Evolutionary conservation across 2,797 vertebrate species (phyloP).

Genomic region (Denticeps clupeoides): DNA sequence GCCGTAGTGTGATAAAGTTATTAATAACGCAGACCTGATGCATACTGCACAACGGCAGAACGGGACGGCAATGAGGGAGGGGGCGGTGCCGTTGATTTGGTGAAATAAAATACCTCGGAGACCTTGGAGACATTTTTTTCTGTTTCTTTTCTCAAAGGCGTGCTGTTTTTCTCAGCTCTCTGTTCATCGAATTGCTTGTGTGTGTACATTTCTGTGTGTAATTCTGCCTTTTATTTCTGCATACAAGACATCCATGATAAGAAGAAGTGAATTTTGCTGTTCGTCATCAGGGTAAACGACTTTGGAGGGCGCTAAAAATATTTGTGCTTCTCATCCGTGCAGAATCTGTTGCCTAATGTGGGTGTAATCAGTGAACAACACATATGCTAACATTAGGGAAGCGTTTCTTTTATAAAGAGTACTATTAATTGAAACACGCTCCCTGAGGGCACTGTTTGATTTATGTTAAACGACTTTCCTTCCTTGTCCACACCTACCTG

Average conservation of each 20-base stretch:
- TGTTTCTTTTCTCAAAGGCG: not conserved
- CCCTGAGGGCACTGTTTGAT: not conserved
- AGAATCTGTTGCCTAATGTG: no score
- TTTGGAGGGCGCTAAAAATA: no score
- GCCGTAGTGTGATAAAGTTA: constrained; percentile 18
- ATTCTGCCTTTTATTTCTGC: no score
- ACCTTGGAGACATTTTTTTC: not conserved
- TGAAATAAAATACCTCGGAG: constrained; percentile 6
- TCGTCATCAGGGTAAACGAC: no score
- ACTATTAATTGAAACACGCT: not conserved
- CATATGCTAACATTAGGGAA: no score
- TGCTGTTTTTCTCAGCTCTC: not conserved
- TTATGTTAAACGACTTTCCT: not conserved
- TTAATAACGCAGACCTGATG: constrained; percentile 22
- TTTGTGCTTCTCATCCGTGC: no score
- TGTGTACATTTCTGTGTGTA: not conserved
- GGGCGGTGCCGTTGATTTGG: constrained; percentile 11
- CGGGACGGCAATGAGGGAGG: not conserved
- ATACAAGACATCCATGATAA: no score
- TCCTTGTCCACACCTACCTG: not conserved
- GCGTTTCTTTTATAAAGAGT: no score
- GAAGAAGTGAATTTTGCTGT: no score
- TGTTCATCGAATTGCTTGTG: not conserved
- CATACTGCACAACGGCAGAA: constrained; percentile 1
- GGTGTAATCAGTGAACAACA: no score